Evolutionary conservation across 2,797 vertebrate genomes (phyloP).

Genomic region (Calcarius lapponicus): DNA sequence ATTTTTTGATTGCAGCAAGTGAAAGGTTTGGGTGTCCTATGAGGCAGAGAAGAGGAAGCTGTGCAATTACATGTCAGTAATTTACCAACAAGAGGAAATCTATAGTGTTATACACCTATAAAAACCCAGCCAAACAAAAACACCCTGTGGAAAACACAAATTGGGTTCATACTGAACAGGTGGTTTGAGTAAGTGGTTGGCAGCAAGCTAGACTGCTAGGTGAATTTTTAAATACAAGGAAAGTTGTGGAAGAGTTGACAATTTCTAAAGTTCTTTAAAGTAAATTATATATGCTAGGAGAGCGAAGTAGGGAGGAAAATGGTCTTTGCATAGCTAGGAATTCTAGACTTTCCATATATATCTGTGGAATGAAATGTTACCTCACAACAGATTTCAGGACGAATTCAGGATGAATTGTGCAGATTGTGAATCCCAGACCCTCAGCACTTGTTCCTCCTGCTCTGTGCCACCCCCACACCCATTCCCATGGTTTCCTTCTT

Average conservation of each 20-base stretch:
- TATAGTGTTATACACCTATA: not conserved
- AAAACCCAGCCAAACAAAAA: not conserved
- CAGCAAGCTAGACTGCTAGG: not conserved
- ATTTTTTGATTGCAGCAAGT: not conserved
- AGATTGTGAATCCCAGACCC: not conserved
- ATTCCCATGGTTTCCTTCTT: not conserved
- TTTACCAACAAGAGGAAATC: not conserved
- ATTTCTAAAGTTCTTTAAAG: not conserved
- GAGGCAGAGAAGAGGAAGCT: not conserved
- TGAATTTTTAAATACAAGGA: not conserved
- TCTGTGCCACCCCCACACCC: not conserved
- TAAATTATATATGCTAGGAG: not conserved
- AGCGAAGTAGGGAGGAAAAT: not conserved
- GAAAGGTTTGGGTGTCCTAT: not conserved
- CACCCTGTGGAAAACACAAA: not conserved
- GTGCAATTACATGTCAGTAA: not conserved
- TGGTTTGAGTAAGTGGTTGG: not conserved
- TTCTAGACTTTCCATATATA: not conserved
- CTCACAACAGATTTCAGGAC: too few species aligned
- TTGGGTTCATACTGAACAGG: not conserved
- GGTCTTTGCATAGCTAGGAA: not conserved
- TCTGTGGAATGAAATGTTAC: not conserved
- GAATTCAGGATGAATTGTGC: accelerated
- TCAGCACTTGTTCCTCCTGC: not conserved
- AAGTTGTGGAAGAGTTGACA: not conserved